phyloP scores from a whole-genome alignment of 2,113 vertebrate species.

The Muscicapa adusta region DNA sequence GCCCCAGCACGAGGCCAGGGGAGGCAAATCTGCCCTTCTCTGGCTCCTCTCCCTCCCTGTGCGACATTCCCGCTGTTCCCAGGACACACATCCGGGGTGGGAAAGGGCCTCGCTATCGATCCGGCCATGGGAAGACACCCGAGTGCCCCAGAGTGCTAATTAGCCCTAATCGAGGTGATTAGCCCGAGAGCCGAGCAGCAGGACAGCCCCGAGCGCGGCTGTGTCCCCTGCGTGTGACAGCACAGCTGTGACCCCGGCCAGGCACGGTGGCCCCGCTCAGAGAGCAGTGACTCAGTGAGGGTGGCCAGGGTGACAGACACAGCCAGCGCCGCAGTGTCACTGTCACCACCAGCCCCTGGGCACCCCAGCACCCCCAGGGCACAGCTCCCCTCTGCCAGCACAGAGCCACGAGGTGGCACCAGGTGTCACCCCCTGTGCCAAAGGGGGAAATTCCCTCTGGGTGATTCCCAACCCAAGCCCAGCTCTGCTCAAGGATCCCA shows the following conservation, averaged over 20 bases:
- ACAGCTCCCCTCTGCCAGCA: background rate
- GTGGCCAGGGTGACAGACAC: background rate
- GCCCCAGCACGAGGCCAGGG: background rate
- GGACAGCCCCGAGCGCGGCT: background rate
- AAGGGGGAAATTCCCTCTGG: background rate
- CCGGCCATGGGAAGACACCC: background rate
- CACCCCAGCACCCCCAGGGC: background rate
- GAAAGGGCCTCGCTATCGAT: background rate
- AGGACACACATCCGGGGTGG: accelerated
- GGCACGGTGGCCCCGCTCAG: accelerated
- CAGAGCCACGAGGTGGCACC: background rate
- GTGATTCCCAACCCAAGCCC: background rate
- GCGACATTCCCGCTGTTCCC: accelerated
- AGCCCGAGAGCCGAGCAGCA: background rate
- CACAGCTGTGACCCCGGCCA: accelerated
- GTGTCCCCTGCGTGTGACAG: background rate
- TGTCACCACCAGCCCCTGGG: background rate
- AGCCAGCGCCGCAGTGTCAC: accelerated
- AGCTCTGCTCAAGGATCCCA: accelerated
- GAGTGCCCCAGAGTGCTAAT: background rate
- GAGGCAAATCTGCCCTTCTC: accelerated
- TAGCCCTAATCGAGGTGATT: background rate
- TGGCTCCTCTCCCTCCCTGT: accelerated
- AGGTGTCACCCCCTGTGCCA: background rate
- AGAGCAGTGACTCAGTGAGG: background rate